Conservation (phyloP, 2,113 vertebrate species). For the Ciconia stormi region DNA sequence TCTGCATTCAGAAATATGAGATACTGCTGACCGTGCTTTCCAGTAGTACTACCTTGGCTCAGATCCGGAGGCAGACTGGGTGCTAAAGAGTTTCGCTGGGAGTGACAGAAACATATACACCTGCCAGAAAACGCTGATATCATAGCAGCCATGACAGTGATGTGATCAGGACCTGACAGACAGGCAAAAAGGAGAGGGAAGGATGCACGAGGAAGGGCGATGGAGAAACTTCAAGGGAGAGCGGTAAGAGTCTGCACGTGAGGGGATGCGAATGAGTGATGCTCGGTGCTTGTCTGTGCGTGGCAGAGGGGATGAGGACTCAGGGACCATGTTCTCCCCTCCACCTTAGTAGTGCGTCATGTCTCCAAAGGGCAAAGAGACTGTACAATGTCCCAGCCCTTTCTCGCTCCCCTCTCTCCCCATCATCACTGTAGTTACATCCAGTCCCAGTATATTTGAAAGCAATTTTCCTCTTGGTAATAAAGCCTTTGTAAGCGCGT, state of each 20-base stretch:
- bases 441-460: background rate
- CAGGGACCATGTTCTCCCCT: background rate
- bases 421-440: background rate
- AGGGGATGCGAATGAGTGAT: background rate
- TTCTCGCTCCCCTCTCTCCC: background rate
- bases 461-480: background rate
- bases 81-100: conserved; percentile 17
- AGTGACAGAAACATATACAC: conserved; percentile 23
- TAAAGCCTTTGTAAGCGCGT: rapidly evolving
- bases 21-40: background rate
- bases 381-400: background rate
- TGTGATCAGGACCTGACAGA: conserved; percentile 39
- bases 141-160: conserved; percentile 12
- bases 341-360: background rate
- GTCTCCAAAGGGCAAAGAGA: background rate
- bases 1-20: background rate
- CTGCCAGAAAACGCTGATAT: conserved; percentile 28
- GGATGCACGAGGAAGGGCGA: background rate
- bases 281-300: background rate
- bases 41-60: background rate
- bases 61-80: background rate
- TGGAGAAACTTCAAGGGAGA: background rate
- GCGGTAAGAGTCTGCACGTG: background rate
- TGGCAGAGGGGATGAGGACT: background rate
- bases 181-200: background rate